A percentile compares a stretch with the other conserved stretches of the same genome.
phyloP scores from a whole-genome alignment of 1,140 invertebrate species.

The Leptonema lineaticorne region DNA sequence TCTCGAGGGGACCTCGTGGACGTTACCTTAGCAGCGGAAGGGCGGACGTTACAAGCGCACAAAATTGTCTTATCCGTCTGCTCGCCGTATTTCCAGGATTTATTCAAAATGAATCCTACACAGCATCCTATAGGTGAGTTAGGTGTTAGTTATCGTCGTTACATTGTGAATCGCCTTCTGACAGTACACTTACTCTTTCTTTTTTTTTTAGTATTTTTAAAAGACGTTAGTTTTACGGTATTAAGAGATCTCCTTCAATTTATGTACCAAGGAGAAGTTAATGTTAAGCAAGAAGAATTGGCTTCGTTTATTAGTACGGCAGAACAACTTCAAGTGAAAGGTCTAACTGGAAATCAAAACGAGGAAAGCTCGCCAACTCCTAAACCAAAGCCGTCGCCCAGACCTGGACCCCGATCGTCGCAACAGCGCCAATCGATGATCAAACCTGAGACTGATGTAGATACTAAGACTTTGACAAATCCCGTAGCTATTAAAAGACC shows the following conservation, averaged over 20 bases:
- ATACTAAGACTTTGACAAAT: slow-evolving; percentile 57
- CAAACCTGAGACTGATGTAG: slow-evolving; percentile 58
- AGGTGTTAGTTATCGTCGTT: neutral
- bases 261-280: slow-evolving; percentile 86
- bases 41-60: slow-evolving; percentile 76
- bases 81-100: slow-evolving; percentile 81
- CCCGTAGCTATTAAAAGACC: slow-evolving; percentile 59
- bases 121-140: slow-evolving; percentile 61
- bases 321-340: slow-evolving; percentile 82
- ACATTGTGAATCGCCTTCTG: neutral
- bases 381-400: slow-evolving; percentile 54
- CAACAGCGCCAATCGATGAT: slow-evolving; percentile 58
- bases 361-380: slow-evolving; percentile 58
- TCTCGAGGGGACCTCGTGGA: slow-evolving; percentile 77
- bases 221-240: slow-evolving; percentile 75
- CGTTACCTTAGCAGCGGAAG: slow-evolving; percentile 79
- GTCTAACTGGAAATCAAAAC: slow-evolving; percentile 66
- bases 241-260: slow-evolving; percentile 78
- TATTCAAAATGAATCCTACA: slow-evolving; percentile 69
- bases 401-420: slow-evolving; percentile 58
- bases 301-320: slow-evolving; percentile 81
- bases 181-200: neutral
- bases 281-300: slow-evolving; percentile 80
- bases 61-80: slow-evolving; percentile 82
- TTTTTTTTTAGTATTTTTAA: slow-evolving; percentile 71